Base-by-base conservation (phyloP, 2,888 invertebrate genomes). In the Melipona beecheii region DNA sequence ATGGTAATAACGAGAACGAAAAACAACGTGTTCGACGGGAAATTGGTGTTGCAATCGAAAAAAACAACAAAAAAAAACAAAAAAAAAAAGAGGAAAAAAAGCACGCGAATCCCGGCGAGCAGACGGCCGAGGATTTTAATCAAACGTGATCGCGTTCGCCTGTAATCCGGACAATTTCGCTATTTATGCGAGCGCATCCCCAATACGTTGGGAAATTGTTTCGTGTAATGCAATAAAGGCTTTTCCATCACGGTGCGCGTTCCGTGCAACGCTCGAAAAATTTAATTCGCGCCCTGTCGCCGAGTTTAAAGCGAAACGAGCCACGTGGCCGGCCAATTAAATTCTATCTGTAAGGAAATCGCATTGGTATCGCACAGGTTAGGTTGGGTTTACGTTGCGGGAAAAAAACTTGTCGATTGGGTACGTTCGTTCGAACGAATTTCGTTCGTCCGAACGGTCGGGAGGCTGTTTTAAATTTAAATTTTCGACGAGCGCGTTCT, bases 151-250 rank as follows among this genome's bases (percentile, higher is more conserved):
- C 58, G 56, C 24, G n/a, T 62, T 65, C 43, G 68, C 65, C 64
- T 58, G 74, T 80, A 74, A 82, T 82, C 81, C 81, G 69, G 4
- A 43, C 69, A 70, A 81, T 79, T 65, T 80, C 66, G 54, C 73
- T 80, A 80, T 79, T 81, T 80, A 73, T 74, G 80, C 68, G 80
- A 73, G 17, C n/a, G n/a, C 65, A 17, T 54, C 11, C 9, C 21
- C 72, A 43, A 78, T 72, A 56, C 31, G 60, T 69, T 31, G 56
- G 31, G 5, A 24, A 54, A 60, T 66, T 60, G 75, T 71, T 49
- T n/a, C 52, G 19, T n/a, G 65, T 72, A 52, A 24, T 19, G 27
- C 52, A 24, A 54, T 66, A 52, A 72, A 58, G 50, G 50, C 27
- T 70, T 50, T 78, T 56, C 70, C 69, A 77, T 56, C 50, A 50